phyloP scores from a whole-genome alignment of 2,888 invertebrate species.

The Sesia bembeciformis region DNA sequence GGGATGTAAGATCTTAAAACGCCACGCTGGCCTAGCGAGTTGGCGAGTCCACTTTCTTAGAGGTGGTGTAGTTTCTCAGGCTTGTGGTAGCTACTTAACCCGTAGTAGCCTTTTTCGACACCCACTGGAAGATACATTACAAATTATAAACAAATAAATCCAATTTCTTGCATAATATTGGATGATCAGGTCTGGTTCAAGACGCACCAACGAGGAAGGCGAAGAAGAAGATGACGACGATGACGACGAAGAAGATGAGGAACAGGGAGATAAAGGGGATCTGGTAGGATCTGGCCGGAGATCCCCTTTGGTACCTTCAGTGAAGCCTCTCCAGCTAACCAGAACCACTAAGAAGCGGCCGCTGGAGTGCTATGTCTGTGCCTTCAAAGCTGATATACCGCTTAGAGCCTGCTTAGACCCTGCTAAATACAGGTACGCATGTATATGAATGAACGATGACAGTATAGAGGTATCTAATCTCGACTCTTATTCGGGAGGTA shows the following conservation, averaged over 20 bases:
- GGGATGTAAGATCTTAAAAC: no score
- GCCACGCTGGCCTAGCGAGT: no score
- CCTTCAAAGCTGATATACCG: conserved; percentile 47
- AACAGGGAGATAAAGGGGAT: conserved; percentile 15
- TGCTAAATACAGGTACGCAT: conserved; percentile 43
- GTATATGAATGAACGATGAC: neutral
- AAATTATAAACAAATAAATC: no score
- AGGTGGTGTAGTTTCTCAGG: no score
- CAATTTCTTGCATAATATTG: no score
- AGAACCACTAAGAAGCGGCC: conserved; percentile 40
- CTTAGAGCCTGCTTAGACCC: conserved; percentile 55
- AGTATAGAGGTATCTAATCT: neutral
- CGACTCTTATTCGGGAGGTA: neutral
- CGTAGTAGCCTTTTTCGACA: no score
- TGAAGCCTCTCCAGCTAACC: conserved; percentile 11
- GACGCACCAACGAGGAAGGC: conserved; percentile 18
- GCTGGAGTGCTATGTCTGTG: conserved; percentile 57
- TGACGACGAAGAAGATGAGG: conserved; percentile 39
- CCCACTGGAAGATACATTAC: no score
- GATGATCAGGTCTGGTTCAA: no score
- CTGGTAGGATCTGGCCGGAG: conserved; percentile 13
- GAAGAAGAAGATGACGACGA: conserved; percentile 14
- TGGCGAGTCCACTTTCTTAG: no score
- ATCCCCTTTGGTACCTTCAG: conserved; percentile 1
- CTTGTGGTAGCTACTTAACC: no score